Base-by-base conservation (phyloP, 2,113 vertebrate genomes). In the Scalopus aquaticus region DNA sequence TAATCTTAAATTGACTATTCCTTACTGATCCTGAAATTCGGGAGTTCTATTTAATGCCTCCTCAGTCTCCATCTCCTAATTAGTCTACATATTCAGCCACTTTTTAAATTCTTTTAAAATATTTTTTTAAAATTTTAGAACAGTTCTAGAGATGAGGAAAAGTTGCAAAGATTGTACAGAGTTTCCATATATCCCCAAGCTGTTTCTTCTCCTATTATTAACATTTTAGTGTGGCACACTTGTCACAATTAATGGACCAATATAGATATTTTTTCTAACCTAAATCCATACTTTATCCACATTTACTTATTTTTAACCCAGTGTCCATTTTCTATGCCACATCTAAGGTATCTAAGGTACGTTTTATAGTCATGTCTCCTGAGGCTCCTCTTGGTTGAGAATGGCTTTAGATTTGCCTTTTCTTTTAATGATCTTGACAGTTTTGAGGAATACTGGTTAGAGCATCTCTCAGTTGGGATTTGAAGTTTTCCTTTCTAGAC, bases 281-380 rank as follows among this genome's bases (percentile, higher is more conserved):
- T 78, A 87, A 76, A 73, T 35, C 22, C 37, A 82, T 46, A 81
- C 7, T 56, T 76, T 35, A 79, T 87, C 78, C 28, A 64, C 6
- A 87, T 91, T 78, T 90, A 32, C 32, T 87, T 58, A 77, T 30
- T 81, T 89, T 89, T 92, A 77, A 82, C n/a, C 58, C 83, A 74
- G 26, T 64, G 54, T 30, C 46, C 35, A 62, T 80, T 81, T 94
- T 62, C 42, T 74, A 24, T 70, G 76, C 30, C 13, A 84, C 39
- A 26, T 15, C 82, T 9, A n/a, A n/a, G n/a, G n/a, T n/a, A n/a
- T n/a, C 6, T 28, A 90, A 17, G 64, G 44, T 62, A 74, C 9
- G 62, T 76, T 87, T 51, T 77, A 42, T 84, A 80, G 19, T 56
- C 8, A 39, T 37, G 3, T 88, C 35, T 91, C 16, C 24, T 83